Evolutionary conservation across 2,888 invertebrate genomes (phyloP).

Genomic region (Drosophila macrothrix): DNA sequence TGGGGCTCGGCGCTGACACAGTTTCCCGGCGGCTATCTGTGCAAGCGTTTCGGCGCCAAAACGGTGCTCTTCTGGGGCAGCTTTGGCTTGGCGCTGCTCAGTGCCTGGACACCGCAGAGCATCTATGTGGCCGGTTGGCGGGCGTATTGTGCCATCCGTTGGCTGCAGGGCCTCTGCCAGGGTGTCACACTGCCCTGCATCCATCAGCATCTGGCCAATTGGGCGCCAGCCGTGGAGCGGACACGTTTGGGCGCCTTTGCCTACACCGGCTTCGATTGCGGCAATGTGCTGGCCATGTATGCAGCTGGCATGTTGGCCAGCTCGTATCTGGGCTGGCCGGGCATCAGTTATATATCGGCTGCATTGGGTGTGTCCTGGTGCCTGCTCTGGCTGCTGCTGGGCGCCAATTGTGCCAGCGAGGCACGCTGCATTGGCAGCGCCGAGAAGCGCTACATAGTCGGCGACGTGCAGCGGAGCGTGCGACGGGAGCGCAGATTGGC

Average conservation of each 20-base stretch:
- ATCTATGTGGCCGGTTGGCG: slow-evolving; percentile 88
- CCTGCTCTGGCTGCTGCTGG: slow-evolving; percentile 86
- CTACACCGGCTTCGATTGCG: slow-evolving; percentile 88
- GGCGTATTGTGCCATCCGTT: slow-evolving; percentile 87
- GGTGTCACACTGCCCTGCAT: slow-evolving; percentile 89
- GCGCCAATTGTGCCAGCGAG: slow-evolving; percentile 87
- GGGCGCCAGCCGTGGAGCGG: slow-evolving; percentile 88
- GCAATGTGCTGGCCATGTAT: slow-evolving; percentile 89
- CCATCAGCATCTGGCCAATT: slow-evolving; percentile 89
- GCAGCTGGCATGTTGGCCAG: slow-evolving; percentile 88
- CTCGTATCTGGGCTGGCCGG: slow-evolving; percentile 88
- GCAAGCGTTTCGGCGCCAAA: slow-evolving; percentile 89
- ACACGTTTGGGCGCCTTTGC: slow-evolving; percentile 87
- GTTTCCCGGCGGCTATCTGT: slow-evolving; percentile 88
- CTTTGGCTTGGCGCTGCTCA: slow-evolving; percentile 88
- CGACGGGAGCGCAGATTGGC: slow-evolving; percentile 75
- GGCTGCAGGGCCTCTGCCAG: slow-evolving; percentile 89
- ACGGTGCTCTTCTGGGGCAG: slow-evolving; percentile 87
- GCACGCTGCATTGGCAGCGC: slow-evolving; percentile 86
- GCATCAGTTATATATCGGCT: slow-evolving; percentile 88
- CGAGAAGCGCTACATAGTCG: slow-evolving; percentile 88
- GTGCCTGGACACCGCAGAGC: slow-evolving; percentile 88
- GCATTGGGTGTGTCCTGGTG: slow-evolving; percentile 86
- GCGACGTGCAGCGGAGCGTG: slow-evolving; percentile 79
- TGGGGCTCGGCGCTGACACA: slow-evolving; percentile 90